Base-by-base conservation (phyloP, 2,888 invertebrate species). In the Dasysyrphus tricinctus region DNA sequence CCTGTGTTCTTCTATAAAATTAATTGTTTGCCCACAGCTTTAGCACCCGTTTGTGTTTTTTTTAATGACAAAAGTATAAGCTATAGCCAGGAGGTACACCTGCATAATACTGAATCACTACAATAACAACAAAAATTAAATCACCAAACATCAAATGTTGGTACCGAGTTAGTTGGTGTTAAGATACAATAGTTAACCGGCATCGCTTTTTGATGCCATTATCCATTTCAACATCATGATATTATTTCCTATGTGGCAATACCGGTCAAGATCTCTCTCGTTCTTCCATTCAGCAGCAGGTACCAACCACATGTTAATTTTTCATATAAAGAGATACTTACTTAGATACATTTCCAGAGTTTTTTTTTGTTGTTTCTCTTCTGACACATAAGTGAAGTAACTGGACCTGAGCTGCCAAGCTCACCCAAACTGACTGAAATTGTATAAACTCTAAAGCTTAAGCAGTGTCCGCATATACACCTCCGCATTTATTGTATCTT, bases 191-290 rank as follows among this genome's bases (percentile, higher is more conserved):
- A 32, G 54, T 73, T 57, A 57, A 82, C 79, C 74, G 69, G 69
- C 74, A 75, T 76, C 39, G 49, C 57, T 67, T 82, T 65, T 67
- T 82, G 57, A 3, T 44, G 44, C 69, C 69, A 83, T 79, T 83
- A 83, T 83, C 76, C 70, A 69, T 85, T 85, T 67, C 85, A 51
- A 77, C 80, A 85, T 72, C 80, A 42, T 77, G 85, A 77, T 80
- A 80, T 80, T 80, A 80, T 85, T 85, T 85, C 85, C 85, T 85
- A 80, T 84, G 84, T 80, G 67, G 80, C 80, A 84, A 84, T 80
- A 73, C 80, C 67, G 84, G 84, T 84, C 84, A 84, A 84, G 84
- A 84, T 84, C 67, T 70, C 49, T 63, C 44, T 56, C 59, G n/a
- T 59, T 61, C 4, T 42, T 14, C 8, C 16, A 65, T 65, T 65